Conservation (phyloP, 2,113 vertebrate species). For the Pollachius pollachius region DNA sequence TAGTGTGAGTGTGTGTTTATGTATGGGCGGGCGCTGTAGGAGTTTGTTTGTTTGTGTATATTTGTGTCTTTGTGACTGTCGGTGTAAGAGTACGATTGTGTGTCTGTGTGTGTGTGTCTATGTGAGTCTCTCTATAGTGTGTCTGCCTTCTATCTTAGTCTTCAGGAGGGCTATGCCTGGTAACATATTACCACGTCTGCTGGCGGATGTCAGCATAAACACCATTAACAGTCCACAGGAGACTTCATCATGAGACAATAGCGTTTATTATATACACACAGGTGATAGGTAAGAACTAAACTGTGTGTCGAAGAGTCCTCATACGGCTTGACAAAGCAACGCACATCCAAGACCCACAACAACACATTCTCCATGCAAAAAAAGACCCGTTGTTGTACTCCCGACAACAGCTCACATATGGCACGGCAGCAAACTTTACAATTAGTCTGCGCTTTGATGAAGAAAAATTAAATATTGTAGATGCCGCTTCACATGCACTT, state of each 20-base stretch:
- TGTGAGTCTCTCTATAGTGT: slow-evolving; percentile 18
- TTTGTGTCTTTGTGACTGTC: slow-evolving; percentile 21
- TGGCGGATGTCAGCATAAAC: too few species aligned
- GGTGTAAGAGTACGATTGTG: neutral
- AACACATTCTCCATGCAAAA: neutral
- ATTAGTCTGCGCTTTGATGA: slow-evolving; percentile 95
- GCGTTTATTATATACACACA: too few species aligned
- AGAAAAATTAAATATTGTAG: slow-evolving; percentile 93
- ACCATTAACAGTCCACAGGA: too few species aligned
- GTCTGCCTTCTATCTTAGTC: neutral
- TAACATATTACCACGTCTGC: neutral
- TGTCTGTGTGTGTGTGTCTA: slow-evolving; percentile 30
- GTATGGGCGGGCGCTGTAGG: neutral
- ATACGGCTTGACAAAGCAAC: neutral
- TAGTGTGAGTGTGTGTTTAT: neutral
- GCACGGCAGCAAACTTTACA: slow-evolving; percentile 90
- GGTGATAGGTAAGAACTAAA: neutral
- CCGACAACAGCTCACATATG: slow-evolving; percentile 83
- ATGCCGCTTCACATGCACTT: slow-evolving; percentile 92
- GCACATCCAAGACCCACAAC: neutral
- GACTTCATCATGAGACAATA: too few species aligned
- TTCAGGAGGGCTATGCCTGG: slow-evolving; percentile 25
- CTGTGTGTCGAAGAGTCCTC: neutral
- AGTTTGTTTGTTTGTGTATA: neutral
- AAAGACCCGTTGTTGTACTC: neutral